phyloP scores from a whole-genome alignment of 2,113 vertebrate genomes.

The Myocastor coypus region DNA sequence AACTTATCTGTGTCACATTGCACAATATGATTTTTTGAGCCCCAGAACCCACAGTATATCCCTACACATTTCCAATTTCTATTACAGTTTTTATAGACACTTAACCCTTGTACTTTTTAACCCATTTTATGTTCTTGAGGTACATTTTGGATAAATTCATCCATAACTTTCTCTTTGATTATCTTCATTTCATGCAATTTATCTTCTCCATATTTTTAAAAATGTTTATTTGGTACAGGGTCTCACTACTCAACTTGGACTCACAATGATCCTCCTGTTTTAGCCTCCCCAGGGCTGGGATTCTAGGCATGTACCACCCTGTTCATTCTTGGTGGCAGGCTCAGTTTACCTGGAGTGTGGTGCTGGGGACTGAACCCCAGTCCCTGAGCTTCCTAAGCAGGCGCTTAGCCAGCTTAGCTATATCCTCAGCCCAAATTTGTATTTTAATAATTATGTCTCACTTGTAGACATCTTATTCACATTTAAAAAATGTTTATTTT shows the following conservation, averaged over 20 bases:
- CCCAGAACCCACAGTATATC: not conserved
- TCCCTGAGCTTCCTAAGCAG: no score
- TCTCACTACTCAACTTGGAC: no score
- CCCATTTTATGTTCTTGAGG: not conserved
- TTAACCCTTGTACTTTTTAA: not conserved
- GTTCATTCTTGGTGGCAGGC: no score
- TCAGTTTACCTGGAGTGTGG: no score
- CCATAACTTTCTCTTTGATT: not conserved
- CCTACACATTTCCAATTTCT: not conserved
- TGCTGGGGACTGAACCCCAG: no score
- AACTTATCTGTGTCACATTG: not conserved
- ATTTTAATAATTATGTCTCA: not conserved
- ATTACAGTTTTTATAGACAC: not conserved
- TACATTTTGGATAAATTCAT: not conserved
- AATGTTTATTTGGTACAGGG: no score
- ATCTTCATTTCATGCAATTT: slow-evolving; percentile 13
- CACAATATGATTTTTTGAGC: not conserved
- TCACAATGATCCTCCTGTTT: no score
- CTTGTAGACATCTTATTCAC: not conserved
- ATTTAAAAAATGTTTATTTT: not conserved
- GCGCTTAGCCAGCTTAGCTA: no score
- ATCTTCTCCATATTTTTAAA: not conserved
- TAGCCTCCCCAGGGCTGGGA: no score
- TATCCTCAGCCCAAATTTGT: no score
- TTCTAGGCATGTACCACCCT: no score